Evolutionary conservation across 2,113 vertebrate genomes (phyloP).

Genomic region (Siphamia tubifer): DNA sequence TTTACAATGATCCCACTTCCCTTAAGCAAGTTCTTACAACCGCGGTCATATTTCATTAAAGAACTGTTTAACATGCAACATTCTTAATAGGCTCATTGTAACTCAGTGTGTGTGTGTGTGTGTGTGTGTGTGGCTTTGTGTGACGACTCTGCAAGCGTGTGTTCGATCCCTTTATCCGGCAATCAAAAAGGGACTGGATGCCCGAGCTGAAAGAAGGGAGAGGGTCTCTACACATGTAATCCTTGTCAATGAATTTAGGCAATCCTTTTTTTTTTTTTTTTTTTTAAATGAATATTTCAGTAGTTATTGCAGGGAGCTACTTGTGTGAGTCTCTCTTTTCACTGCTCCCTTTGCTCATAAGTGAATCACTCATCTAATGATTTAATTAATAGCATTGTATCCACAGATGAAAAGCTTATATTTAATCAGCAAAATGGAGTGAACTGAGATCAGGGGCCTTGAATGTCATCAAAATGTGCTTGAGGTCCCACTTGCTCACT

Average conservation of each 20-base stretch:
- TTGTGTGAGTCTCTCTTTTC: slow-evolving; percentile 69
- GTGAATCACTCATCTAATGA: slow-evolving; percentile 80
- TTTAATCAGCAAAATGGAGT: slow-evolving; percentile 81
- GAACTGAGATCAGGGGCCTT: slow-evolving; percentile 75
- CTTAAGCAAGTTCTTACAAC: slow-evolving; percentile 53
- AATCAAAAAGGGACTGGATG: slow-evolving; percentile 65
- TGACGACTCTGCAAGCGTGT: slow-evolving; percentile 3
- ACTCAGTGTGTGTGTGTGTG: slow-evolving; percentile 24
- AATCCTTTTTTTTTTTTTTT: slow-evolving; percentile 72
- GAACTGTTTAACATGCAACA: slow-evolving; percentile 58
- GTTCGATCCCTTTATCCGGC: slow-evolving; percentile 67
- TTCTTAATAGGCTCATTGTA: slow-evolving; percentile 57
- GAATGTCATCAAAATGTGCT: slow-evolving; percentile 75
- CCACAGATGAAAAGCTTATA: slow-evolving; percentile 82
- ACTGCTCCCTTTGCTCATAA: slow-evolving; percentile 74
- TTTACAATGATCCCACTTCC: slow-evolving; percentile 48
- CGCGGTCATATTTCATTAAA: slow-evolving; percentile 68
- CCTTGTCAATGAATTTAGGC: slow-evolving; percentile 81
- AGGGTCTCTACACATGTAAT: slow-evolving; percentile 82
- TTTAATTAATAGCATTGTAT: slow-evolving; percentile 87
- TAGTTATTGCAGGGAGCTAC: slow-evolving; percentile 76
- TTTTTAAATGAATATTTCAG: slow-evolving; percentile 83
- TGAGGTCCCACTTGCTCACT: slow-evolving; percentile 68
- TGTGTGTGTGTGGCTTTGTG: neutral
- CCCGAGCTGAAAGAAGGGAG: slow-evolving; percentile 60